Evolutionary conservation across 2,888 invertebrate species (phyloP).

Genomic region (Luperina nickerlii): DNA sequence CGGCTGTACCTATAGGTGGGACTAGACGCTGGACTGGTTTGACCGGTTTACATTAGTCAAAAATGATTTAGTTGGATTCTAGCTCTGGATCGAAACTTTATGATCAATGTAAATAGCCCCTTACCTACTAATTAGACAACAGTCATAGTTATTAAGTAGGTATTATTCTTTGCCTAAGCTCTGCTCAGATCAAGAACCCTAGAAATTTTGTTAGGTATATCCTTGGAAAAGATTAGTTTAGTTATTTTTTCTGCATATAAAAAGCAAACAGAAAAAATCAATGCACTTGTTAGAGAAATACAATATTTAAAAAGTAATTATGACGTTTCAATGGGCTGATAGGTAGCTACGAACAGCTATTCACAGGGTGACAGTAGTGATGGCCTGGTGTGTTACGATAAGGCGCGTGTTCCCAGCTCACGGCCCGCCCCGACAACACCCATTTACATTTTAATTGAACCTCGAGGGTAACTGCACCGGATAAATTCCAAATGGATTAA

Average conservation of each 20-base stretch:
- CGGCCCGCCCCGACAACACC: constrained; percentile 59
- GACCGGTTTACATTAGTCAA: neutral
- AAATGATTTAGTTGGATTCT: neutral
- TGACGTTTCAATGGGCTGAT: constrained; percentile 17
- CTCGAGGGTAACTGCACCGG: constrained; percentile 80
- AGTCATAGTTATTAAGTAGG: neutral
- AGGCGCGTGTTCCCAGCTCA: constrained; percentile 53
- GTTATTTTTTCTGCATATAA: neutral
- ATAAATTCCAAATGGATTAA: constrained; percentile 82
- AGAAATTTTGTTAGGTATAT: neutral
- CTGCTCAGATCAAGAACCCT: neutral
- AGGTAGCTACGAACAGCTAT: constrained; percentile 25
- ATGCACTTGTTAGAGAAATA: neutral
- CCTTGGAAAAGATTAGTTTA: neutral
- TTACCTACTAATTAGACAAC: neutral
- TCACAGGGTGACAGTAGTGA: constrained; percentile 44
- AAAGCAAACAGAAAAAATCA: constrained; percentile 1
- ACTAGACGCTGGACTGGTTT: neutral
- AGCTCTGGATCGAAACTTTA: neutral
- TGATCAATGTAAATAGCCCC: neutral
- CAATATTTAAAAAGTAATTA: constrained; percentile 8
- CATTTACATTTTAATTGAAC: constrained; percentile 86
- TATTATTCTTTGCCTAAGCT: neutral
- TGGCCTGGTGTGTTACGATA: constrained; percentile 62
- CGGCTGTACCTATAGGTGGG: too few relatives aligned